phyloP scores from a whole-genome alignment of 1,140 invertebrate species.

The Coptotermes formosanus region DNA sequence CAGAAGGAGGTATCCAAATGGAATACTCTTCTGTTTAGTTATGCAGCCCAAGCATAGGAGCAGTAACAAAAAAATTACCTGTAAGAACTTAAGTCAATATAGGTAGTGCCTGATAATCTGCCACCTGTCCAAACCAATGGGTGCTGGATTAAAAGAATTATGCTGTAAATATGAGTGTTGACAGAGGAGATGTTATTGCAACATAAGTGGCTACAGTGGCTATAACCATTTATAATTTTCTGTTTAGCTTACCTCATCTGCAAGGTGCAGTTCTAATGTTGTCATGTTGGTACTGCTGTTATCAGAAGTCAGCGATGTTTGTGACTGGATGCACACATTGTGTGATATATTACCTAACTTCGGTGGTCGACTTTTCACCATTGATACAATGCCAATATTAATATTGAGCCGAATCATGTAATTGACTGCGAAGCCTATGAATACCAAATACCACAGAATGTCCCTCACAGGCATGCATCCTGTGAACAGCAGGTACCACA shows the following conservation, averaged over 20 bases:
- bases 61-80: too few species aligned
- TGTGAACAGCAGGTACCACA: neutral
- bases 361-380: constrained; percentile 57
- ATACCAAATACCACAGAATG: constrained; percentile 66
- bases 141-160: too few species aligned
- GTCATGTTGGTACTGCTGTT: neutral
- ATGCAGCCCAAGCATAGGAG: too few species aligned
- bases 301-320: neutral
- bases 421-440: constrained; percentile 71
- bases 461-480: constrained; percentile 43
- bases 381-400: constrained; percentile 83
- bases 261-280: neutral
- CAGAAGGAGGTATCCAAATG: too few species aligned
- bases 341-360: neutral
- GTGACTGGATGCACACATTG: neutral
- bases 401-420: constrained; percentile 81
- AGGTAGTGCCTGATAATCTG: too few species aligned
- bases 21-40: too few species aligned
- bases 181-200: too few species aligned
- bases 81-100: too few species aligned
- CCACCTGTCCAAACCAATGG: too few species aligned
- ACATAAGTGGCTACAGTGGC: too few species aligned
- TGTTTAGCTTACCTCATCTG: neutral
- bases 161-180: too few species aligned
- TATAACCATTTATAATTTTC: too few species aligned